Evolutionary conservation across 2,888 invertebrate species (phyloP).

Genomic region (Drosophila formosana): DNA sequence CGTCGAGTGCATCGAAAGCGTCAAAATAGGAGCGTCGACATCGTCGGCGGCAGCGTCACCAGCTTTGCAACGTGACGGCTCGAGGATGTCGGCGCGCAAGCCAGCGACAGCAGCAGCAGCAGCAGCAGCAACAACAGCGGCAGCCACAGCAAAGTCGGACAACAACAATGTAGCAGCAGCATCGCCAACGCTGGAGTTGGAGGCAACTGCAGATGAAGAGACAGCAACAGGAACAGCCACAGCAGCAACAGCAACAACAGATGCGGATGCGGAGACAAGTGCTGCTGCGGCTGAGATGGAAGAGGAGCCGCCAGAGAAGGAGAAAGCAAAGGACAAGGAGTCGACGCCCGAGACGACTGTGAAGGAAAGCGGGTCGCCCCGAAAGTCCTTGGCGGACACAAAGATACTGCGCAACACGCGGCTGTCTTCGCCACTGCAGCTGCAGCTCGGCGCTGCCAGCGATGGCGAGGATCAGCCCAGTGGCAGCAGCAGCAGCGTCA

Average conservation of each 20-base stretch:
- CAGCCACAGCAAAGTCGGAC: constrained; percentile 30
- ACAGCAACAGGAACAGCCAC: constrained; percentile 11
- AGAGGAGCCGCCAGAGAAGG: constrained; percentile 34
- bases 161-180: constrained; percentile 32
- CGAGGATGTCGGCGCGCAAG: constrained; percentile 72
- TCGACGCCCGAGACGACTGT: not conserved
- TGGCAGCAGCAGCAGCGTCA: constrained; percentile 15
- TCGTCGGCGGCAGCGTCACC: constrained; percentile 68
- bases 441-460: constrained; percentile 31
- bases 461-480: constrained; percentile 52
- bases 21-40: constrained; percentile 74
- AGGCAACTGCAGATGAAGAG: constrained; percentile 9
- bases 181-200: constrained; percentile 35
- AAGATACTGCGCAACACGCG: constrained; percentile 71
- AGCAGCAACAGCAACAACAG: constrained; percentile 26
- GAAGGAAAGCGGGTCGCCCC: constrained; percentile 35
- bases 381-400: constrained; percentile 17
- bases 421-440: constrained; percentile 74
- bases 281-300: constrained; percentile 18
- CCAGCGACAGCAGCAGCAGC: constrained; percentile 36
- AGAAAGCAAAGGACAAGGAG: constrained; percentile 17
- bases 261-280: constrained; percentile 5
- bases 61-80: constrained; percentile 56
- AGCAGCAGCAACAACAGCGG: constrained; percentile 6
- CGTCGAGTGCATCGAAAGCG: constrained; percentile 31